These are phyloP conservation scores for Sarcophaga subvicina DNA, from an alignment of 2,888 invertebrate species.

Conservation along the genomic window DNA sequence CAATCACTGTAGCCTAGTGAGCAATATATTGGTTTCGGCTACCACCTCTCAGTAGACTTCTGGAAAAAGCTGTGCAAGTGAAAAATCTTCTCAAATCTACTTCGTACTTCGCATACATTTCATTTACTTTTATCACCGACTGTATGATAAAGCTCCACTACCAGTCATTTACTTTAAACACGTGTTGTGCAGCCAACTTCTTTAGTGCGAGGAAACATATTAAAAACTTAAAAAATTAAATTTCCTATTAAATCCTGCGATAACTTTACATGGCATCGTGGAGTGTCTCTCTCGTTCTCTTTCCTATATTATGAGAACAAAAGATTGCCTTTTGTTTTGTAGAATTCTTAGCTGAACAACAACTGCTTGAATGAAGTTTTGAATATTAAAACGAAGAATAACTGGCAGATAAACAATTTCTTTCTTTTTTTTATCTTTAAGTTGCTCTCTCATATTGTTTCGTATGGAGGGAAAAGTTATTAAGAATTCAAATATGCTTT, in stretches of 20 bases:
- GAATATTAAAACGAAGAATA: conserved; percentile 24
- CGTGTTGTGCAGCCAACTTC: background rate
- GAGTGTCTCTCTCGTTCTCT: background rate
- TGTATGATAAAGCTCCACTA: too few relatives aligned
- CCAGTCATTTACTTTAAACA: too few relatives aligned
- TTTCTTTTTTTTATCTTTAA: background rate
- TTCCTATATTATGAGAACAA: background rate
- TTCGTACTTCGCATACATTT: too few relatives aligned
- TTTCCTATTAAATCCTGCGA: background rate
- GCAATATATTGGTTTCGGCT: too few relatives aligned
- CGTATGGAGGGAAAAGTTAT: background rate
- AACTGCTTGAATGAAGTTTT: conserved; percentile 23
- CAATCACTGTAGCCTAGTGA: too few relatives aligned
- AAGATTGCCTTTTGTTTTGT: background rate
- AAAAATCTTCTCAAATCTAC: too few relatives aligned
- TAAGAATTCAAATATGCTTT: conserved; percentile 13
- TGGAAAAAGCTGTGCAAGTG: too few relatives aligned
- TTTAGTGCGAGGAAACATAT: conserved; percentile 8
- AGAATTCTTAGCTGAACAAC: background rate
- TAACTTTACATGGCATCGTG: background rate
- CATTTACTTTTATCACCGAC: too few relatives aligned
- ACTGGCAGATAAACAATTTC: conserved; percentile 12
- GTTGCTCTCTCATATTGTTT: background rate
- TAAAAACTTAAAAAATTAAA: conserved; percentile 27
- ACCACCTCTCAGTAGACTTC: too few relatives aligned